These are phyloP conservation scores for Pammene fasciana DNA, from an alignment of 2,888 invertebrate species.

Conservation along the genomic window DNA sequence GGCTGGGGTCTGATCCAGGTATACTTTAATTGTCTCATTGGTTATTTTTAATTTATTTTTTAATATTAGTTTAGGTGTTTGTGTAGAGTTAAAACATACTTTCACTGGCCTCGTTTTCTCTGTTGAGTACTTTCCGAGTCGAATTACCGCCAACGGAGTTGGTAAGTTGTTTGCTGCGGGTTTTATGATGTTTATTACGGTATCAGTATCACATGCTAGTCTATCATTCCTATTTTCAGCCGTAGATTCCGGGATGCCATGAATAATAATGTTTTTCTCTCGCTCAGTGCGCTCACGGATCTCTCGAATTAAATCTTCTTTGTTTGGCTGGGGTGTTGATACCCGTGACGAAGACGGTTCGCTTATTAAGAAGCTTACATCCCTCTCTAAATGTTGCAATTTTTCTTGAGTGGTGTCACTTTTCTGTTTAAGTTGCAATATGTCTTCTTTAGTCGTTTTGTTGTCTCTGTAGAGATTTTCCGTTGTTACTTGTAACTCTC, in stretches of 20 bases:
- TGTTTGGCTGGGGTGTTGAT: not conserved
- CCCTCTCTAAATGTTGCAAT: not conserved
- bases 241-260: constrained; percentile 1
- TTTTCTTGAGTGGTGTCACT: constrained; percentile 1
- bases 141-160: not conserved
- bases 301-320: constrained; percentile 1
- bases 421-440: not conserved
- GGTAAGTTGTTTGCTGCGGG: not conserved
- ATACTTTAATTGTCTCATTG: not conserved
- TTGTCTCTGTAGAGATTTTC: not conserved
- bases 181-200: not conserved
- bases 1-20: not conserved
- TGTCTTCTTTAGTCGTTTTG: not conserved
- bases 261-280: constrained; percentile 10
- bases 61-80: not conserved
- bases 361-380: constrained; percentile 3
- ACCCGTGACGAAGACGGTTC: no score
- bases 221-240: not conserved
- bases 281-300: not conserved
- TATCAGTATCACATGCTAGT: not conserved
- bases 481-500: constrained; percentile 2
- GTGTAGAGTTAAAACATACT: not conserved
- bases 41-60: not conserved
- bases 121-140: not conserved
- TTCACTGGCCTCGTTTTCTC: not conserved